These are phyloP conservation scores for Goniozus legneri DNA, from an alignment of 1,140 invertebrate species.

Conservation along the genomic window DNA sequence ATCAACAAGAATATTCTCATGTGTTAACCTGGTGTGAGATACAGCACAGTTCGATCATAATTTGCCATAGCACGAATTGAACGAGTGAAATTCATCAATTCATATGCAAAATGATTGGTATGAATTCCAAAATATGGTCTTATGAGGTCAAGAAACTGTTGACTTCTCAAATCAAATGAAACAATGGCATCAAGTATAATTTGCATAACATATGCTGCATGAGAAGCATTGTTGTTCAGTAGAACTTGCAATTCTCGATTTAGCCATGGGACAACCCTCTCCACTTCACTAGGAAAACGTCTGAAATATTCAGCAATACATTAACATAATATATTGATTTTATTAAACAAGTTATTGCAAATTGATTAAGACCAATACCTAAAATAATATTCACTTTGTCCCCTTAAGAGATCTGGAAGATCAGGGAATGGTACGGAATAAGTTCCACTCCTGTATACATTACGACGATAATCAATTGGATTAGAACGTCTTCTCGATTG, in stretches of 20 bases:
- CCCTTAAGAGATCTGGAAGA: conserved; percentile 67
- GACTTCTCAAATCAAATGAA: conserved; percentile 68
- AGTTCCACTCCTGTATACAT: conserved; percentile 72
- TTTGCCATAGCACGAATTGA: conserved; percentile 81
- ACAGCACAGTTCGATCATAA: conserved; percentile 61
- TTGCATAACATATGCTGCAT: conserved; percentile 64
- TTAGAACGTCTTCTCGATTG: conserved; percentile 27
- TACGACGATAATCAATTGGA: conserved; percentile 59
- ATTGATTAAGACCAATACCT: conserved; percentile 57
- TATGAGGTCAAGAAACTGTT: conserved; percentile 65
- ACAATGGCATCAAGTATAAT: conserved; percentile 69
- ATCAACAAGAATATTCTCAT: not conserved
- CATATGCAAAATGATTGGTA: conserved; percentile 83
- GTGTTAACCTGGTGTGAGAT: conserved; percentile 34
- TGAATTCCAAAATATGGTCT: conserved; percentile 58
- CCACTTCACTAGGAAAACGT: conserved; percentile 72
- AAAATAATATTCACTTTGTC: conserved; percentile 70
- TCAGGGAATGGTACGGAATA: conserved; percentile 68
- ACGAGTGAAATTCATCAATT: conserved; percentile 81
- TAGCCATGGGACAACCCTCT: conserved; percentile 83
- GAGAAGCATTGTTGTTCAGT: conserved; percentile 58
- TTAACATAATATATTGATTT: not conserved
- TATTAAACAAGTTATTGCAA: not conserved
- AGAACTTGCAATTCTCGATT: conserved; percentile 79
- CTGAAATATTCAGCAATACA: conserved; percentile 40